Evolutionary conservation across 2,797 vertebrate genomes (phyloP).

Genomic region (Steatocranus sp.): DNA sequence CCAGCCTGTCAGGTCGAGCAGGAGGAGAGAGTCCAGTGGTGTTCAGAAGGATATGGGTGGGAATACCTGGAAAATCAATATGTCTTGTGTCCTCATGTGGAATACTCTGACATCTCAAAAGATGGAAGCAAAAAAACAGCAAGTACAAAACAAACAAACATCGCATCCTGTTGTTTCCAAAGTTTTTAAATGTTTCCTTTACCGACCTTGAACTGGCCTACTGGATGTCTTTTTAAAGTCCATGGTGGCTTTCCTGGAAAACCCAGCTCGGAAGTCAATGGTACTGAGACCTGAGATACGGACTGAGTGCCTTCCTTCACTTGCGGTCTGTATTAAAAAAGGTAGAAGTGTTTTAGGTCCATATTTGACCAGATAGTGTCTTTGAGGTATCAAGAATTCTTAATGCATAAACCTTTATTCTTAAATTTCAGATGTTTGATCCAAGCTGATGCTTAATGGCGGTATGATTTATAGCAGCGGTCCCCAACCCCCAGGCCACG

Average conservation of each 20-base stretch:
- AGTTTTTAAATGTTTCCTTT: constrained; percentile 1
- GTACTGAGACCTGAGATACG: constrained; percentile 95
- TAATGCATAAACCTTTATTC: background rate
- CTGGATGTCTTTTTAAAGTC: constrained; percentile 90
- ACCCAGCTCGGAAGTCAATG: constrained; percentile 93
- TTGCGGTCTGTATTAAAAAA: constrained; percentile 78
- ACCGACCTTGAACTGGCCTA: constrained; percentile 90
- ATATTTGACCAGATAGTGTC: background rate
- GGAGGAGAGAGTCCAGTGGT: constrained; percentile 87
- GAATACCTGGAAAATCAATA: constrained; percentile 78
- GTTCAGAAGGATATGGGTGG: constrained; percentile 93
- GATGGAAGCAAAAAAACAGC: background rate
- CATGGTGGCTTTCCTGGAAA: constrained; percentile 87
- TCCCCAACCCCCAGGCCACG: fast-evolving
- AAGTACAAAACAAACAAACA: background rate
- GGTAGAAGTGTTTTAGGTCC: background rate
- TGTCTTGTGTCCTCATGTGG: background rate
- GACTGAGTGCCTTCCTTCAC: constrained; percentile 91
- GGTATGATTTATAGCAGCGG: background rate
- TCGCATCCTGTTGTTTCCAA: background rate
- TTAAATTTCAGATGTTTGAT: background rate
- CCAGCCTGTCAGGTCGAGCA: constrained; percentile 85
- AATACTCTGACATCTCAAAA: background rate
- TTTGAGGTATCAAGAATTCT: background rate
- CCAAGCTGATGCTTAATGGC: background rate